These are phyloP conservation scores for Leucophenga varia DNA, from an alignment of 1,140 invertebrate genomes.

Conservation along the genomic window DNA sequence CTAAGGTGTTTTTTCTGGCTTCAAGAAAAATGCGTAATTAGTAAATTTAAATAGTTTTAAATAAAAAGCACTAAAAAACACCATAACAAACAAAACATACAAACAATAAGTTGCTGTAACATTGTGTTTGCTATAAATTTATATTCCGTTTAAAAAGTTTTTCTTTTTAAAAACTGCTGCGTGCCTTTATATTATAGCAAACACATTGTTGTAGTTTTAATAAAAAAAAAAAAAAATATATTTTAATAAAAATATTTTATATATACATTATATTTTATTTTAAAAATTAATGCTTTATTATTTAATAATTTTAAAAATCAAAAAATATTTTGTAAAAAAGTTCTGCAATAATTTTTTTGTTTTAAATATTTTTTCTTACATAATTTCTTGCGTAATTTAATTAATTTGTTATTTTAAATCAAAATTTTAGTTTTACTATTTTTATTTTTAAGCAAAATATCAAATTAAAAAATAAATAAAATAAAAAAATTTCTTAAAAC, in stretches of 20 bases:
- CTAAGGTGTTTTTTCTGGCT: slow-evolving; percentile 39
- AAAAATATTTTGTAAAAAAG: no score
- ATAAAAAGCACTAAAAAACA: slow-evolving; percentile 5
- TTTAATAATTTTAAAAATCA: no score
- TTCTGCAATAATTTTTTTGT: no score
- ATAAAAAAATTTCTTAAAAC: no score
- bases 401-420: not conserved
- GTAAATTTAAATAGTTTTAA: slow-evolving; percentile 6
- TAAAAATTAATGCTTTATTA: no score
- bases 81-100: not conserved
- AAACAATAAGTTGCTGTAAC: slow-evolving; percentile 16
- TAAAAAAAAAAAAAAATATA: slow-evolving; percentile 7
- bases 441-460: slow-evolving; percentile 2
- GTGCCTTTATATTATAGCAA: slow-evolving; percentile 46
- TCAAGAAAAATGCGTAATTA: slow-evolving; percentile 8
- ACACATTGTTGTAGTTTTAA: slow-evolving; percentile 23
- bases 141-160: slow-evolving; percentile 53
- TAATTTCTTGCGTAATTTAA: slow-evolving; percentile 1
- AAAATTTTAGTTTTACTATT: slow-evolving; percentile 6
- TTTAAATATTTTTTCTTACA: no score
- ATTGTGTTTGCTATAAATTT: slow-evolving; percentile 37
- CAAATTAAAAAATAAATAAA: no score
- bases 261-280: no score
- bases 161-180: slow-evolving; percentile 51
- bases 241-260: no score